Evolutionary conservation across 2,888 invertebrate species (phyloP), one percentile per base, ranked within the genome.

Genomic region (Norana najaformis): DNA sequence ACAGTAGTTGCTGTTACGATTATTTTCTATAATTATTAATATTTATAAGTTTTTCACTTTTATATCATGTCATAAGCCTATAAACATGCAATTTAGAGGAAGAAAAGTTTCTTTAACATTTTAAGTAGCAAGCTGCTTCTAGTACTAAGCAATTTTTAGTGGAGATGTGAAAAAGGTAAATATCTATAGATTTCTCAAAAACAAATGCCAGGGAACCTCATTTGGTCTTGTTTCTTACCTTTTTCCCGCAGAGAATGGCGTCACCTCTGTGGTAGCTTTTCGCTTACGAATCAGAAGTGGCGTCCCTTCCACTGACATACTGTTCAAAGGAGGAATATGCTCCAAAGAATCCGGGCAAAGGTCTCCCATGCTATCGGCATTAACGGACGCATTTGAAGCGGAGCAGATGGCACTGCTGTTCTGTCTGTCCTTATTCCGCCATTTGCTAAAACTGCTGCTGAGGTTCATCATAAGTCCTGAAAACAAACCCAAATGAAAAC

Each of bases 381-480:
- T 34, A 39, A 35, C 30, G n/a, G 39, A 53, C 18, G 41, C 6
- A 18, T 37, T 47, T 85, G 90, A 37, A 38, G 85, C 41, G 16
- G 39, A 90, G n/a, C 90, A 90, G 37, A 90, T 30, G 88, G 41
- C 89, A 53, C 92, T 92, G 53, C 38, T 88, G 90, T 92, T 91
- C 88, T 92, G 91, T 13, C 85, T 88, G 83, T 69, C 83, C 38
- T 91, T 90, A 14, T 88, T 88, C 11, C 94, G 92, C 93, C 94
- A 93, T 90, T 94, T 94, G 6, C 94, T 93, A 39, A 94, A 92
- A 89, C 94, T 93, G 89, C 93, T 93, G 41, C 93, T 94, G 88
- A 94, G 93, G 41, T 93, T 93, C 91, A 92, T 94, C 14, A 94
- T 93, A 90, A 94, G 91, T 88, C 94, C 94, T 94, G 91, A 0